These are phyloP conservation scores for Andrena flavipes DNA, from an alignment of 2,888 invertebrate genomes.

Conservation along the genomic window DNA sequence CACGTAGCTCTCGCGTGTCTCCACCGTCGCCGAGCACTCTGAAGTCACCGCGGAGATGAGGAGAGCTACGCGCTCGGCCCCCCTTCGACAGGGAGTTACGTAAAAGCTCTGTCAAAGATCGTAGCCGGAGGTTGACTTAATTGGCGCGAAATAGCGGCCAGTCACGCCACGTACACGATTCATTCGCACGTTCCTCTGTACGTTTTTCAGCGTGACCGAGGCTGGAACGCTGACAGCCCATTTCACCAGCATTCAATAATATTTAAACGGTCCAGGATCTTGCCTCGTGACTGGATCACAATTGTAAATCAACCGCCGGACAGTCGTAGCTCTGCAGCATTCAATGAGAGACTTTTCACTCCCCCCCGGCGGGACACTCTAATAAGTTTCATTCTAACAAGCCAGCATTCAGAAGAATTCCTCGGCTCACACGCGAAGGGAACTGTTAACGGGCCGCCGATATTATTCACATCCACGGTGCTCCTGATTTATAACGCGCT, in stretches of 20 bases:
- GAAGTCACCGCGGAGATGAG: too few relatives aligned
- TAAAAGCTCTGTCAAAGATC: conserved; percentile 11
- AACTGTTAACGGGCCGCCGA: background rate
- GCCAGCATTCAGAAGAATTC: conserved; percentile 3
- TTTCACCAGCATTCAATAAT: conserved; percentile 10
- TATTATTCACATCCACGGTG: conserved; percentile 20
- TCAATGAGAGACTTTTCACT: background rate
- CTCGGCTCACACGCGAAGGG: background rate
- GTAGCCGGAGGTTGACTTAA: conserved; percentile 16
- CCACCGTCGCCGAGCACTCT: background rate
- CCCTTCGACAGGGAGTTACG: background rate
- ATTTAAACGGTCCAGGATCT: conserved; percentile 18
- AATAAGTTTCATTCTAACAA: conserved; percentile 2
- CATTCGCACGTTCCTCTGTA: conserved; percentile 33
- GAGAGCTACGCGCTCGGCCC: background rate
- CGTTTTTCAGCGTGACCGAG: conserved; percentile 19
- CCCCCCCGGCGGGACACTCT: background rate
- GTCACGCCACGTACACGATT: conserved; percentile 27
- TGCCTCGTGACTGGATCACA: conserved; percentile 18
- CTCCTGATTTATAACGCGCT: conserved; percentile 12
- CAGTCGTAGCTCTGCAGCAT: background rate
- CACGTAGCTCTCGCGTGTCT: background rate
- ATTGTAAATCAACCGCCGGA: conserved; percentile 33
- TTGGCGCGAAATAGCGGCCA: conserved; percentile 8
- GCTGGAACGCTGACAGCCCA: conserved; percentile 13